A percentile compares a stretch with the other conserved stretches of the same genome.
These are phyloP conservation scores for Tapera naevia DNA, from an alignment of 2,797 vertebrate genomes.

Conservation along the genomic window DNA sequence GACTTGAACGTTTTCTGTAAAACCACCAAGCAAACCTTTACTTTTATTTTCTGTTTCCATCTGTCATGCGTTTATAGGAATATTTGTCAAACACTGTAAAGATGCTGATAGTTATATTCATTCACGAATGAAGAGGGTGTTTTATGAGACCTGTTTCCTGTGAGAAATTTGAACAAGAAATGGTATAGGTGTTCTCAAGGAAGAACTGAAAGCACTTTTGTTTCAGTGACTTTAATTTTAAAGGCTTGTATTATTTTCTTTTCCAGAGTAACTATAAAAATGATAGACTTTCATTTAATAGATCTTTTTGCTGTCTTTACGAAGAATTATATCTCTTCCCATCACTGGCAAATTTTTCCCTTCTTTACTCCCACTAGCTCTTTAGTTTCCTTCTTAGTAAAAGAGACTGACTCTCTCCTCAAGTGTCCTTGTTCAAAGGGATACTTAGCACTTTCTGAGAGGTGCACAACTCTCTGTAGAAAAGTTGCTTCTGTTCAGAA, in stretches of 20 bases:
- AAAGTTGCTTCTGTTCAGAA: background rate
- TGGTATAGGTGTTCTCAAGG: background rate
- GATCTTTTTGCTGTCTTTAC: background rate
- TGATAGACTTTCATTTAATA: background rate
- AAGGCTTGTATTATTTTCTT: background rate
- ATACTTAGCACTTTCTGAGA: background rate
- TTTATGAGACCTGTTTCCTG: slow-evolving; percentile 22
- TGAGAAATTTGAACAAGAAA: background rate
- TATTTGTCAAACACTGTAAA: slow-evolving; percentile 37
- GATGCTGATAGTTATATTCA: background rate
- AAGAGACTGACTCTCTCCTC: background rate
- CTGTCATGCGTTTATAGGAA: slow-evolving; percentile 6
- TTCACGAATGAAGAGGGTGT: background rate
- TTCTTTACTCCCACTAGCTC: background rate
- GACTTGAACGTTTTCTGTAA: slow-evolving; percentile 5
- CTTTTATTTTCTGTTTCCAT: slow-evolving; percentile 8
- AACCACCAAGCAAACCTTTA: background rate
- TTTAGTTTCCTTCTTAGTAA: background rate
- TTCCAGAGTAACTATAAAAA: slow-evolving; percentile 4
- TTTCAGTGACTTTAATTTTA: slow-evolving; percentile 41
- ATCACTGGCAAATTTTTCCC: background rate
- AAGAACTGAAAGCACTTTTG: background rate
- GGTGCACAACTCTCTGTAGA: background rate
- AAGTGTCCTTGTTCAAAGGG: background rate
- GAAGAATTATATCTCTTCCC: background rate